These are phyloP conservation scores for Epinephelus cyanopodus DNA, from an alignment of 2,113 vertebrate genomes.

Conservation along the genomic window DNA sequence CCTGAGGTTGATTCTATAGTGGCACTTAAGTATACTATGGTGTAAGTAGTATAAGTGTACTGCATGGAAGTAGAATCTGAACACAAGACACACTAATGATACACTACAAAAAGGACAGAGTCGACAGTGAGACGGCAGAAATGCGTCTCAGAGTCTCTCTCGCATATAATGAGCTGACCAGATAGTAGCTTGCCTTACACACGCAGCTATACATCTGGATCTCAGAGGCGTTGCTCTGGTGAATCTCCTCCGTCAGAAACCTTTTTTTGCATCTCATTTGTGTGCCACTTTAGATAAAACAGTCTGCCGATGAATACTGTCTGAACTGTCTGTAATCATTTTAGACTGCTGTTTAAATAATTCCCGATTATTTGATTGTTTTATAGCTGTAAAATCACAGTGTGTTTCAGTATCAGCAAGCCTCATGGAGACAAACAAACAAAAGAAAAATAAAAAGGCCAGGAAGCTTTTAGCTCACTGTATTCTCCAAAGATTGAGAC, in stretches of 20 bases:
- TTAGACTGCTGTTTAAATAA: neutral
- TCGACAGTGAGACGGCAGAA: too few species aligned
- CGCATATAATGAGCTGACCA: neutral
- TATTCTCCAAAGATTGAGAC: slow-evolving; percentile 2
- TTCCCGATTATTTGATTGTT: neutral
- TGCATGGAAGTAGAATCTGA: neutral
- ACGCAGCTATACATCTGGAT: neutral
- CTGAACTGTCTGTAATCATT: neutral
- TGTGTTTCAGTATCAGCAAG: neutral
- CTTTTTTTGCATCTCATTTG: neutral
- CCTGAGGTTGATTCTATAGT: neutral
- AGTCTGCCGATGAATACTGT: neutral
- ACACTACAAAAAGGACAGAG: neutral
- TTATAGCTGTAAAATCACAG: neutral
- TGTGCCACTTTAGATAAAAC: neutral
- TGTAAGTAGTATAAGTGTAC: too few species aligned
- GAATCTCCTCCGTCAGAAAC: neutral
- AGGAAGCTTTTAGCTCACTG: neutral
- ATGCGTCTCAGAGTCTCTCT: too few species aligned
- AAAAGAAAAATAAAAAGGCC: neutral
- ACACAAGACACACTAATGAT: neutral
- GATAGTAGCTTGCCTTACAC: neutral
- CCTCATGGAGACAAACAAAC: neutral
- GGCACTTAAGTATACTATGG: too few species aligned
- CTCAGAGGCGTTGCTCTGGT: neutral